Evolutionary conservation across 2,888 invertebrate species (phyloP), one percentile per base, ranked within the genome.

Genomic region (Capitulum mitella): DNA sequence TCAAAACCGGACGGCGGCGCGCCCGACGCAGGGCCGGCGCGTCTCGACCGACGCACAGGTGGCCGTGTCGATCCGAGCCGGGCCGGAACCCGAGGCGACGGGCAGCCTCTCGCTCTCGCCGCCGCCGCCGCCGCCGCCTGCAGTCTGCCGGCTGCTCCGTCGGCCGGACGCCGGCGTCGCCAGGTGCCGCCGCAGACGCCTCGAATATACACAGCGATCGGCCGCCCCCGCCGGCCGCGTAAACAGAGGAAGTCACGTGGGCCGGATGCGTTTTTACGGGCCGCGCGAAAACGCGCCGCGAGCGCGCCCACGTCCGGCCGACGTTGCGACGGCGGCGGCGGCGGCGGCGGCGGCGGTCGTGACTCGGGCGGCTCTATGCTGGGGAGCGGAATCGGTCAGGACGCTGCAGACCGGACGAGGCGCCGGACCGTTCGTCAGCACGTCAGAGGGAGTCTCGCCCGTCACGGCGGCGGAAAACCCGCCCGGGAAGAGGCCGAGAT

Each of bases 161-260:
- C 12, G 26, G 1, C 61, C 3, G 61, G 61, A 12, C 12, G 61
- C 61, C 8, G 29, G 12, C 29, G 32, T 32, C 12, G 29, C n/a
- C 29, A 29, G 61, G 61, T 29, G 61, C 6, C 61, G 10, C 8
- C 8, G 29, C 54, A 19, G 64, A 19, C 5, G 34, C 22, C 64
- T 34, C 22, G 19, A 37, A 64, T n/a, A 22, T 37, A 37, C 64
- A 37, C 32, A 32, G n/a, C 19, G 61, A 22, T 29, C 29, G 12
- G 61, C 29, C 61, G 61, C 32, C 61, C 6, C 29, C 29, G 61
- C 61, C 32, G 61, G 26, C 64, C 12, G 34, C 37, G 64, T 64
- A 34, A 64, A 64, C 64, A 64, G 64, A 64, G 64, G 64, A 64
- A 64, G 64, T 64, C 64, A 64, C 64, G 64, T 37, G 34, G 64